phyloP scores from a whole-genome alignment of 2,113 vertebrate species.

The Callospermophilus lateralis region DNA sequence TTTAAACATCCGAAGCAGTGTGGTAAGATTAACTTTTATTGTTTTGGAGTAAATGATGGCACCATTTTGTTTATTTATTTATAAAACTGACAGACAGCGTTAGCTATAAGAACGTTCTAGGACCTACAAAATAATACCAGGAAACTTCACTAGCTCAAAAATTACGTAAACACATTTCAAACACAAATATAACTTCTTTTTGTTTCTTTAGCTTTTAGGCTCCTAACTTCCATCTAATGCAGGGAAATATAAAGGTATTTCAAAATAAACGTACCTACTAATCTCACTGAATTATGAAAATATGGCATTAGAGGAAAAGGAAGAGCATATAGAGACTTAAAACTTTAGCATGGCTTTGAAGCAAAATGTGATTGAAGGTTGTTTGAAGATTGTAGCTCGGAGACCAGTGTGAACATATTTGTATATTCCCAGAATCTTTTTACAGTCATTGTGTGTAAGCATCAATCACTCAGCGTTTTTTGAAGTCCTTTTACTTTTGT shows the following conservation, averaged over 20 bases:
- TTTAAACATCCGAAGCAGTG: constrained; percentile 22
- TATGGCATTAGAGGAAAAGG: neutral
- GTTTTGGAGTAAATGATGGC: neutral
- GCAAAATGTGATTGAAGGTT: constrained; percentile 8
- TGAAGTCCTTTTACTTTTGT: constrained; percentile 65
- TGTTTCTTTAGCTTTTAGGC: neutral
- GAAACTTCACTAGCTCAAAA: neutral
- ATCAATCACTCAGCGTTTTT: constrained; percentile 12
- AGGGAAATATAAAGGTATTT: constrained; percentile 22
- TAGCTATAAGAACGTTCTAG: neutral
- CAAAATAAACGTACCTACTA: constrained; percentile 21
- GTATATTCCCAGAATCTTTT: constrained; percentile 47
- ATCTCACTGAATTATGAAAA: constrained; percentile 32
- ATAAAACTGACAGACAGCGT: neutral
- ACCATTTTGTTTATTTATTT: neutral
- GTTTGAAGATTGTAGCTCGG: neutral
- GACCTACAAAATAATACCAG: neutral
- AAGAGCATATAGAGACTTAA: neutral
- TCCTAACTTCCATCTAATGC: neutral
- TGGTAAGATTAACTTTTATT: constrained; percentile 18
- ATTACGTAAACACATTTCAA: neutral
- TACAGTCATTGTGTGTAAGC: constrained; percentile 44
- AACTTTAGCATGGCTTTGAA: constrained; percentile 43
- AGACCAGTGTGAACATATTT: constrained; percentile 44
- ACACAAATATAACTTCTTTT: constrained; percentile 33